Percentiles rank a stretch among this genome's conserved stretches.
phyloP scores from a whole-genome alignment of 2,888 invertebrate genomes.

The Spodoptera picta region DNA sequence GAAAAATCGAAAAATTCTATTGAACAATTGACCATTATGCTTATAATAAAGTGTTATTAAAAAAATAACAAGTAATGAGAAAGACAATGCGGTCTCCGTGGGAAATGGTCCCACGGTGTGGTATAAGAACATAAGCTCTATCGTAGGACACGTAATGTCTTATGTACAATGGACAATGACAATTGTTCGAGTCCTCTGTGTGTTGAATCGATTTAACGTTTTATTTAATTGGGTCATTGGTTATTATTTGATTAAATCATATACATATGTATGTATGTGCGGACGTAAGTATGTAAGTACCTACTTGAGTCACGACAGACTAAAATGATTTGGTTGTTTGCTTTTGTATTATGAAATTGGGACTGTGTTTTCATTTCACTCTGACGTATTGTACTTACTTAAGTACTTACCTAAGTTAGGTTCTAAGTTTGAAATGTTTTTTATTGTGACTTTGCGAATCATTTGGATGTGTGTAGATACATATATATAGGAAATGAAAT shows the following conservation, averaged over 20 bases:
- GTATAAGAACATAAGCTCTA: slow-evolving; percentile 52
- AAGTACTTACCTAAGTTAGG: no score
- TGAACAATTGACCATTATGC: slow-evolving; percentile 85
- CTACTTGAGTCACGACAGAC: slow-evolving; percentile 1
- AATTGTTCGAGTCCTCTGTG: slow-evolving; percentile 64
- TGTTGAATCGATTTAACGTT: slow-evolving; percentile 56
- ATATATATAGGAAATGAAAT: no score
- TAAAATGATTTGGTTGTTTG: background rate
- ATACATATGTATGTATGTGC: background rate
- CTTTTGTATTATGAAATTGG: no score
- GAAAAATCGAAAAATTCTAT: slow-evolving; percentile 64
- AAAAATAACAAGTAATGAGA: slow-evolving; percentile 75
- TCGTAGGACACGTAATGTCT: slow-evolving; percentile 58
- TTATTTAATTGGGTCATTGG: slow-evolving; percentile 56
- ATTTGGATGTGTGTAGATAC: no score
- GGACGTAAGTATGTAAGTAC: no score
- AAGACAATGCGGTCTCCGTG: slow-evolving; percentile 77
- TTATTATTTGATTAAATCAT: slow-evolving; percentile 42
- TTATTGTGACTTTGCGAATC: no score
- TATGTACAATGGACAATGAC: slow-evolving; percentile 69
- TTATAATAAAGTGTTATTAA: slow-evolving; percentile 81
- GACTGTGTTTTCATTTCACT: no score
- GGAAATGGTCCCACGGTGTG: slow-evolving; percentile 77
- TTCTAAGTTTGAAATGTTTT: no score
- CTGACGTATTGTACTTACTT: no score